Conservation (phyloP, 2,888 invertebrate species). For the Nudaria mundana region DNA sequence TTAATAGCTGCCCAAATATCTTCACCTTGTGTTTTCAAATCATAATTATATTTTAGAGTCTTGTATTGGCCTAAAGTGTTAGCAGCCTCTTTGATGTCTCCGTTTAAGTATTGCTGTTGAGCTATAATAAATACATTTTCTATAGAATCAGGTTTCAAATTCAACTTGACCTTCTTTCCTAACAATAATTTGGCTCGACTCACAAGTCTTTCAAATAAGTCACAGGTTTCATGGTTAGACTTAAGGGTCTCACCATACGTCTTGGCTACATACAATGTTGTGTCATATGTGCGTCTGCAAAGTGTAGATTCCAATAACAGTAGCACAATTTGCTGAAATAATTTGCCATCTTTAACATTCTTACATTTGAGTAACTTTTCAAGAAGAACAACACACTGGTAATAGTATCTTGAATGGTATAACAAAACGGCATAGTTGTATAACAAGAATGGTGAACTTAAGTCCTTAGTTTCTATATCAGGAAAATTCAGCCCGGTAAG, state of each 20-base stretch:
- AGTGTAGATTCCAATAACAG: conserved; percentile 67
- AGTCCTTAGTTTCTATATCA: conserved; percentile 63
- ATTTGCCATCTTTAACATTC: conserved; percentile 60
- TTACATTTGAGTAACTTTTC: conserved; percentile 63
- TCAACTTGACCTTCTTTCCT: conserved; percentile 53
- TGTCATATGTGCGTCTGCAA: conserved; percentile 69
- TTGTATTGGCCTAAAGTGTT: conserved; percentile 62
- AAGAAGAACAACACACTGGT: conserved; percentile 78
- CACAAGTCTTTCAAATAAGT: conserved; percentile 62
- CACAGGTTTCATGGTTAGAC: conserved; percentile 52
- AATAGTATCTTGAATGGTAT: conserved; percentile 89
- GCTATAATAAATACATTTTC: conserved; percentile 73
- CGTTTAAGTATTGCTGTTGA: conserved; percentile 67
- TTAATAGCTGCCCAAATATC: conserved; percentile 82
- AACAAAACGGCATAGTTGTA: conserved; percentile 91
- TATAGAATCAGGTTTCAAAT: conserved; percentile 61
- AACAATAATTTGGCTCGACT: conserved; percentile 63
- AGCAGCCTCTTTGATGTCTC: conserved; percentile 67
- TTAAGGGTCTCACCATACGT: conserved; percentile 58
- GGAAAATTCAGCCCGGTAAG: conserved; percentile 79
- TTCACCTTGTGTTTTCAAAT: conserved; percentile 67
- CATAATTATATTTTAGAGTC: conserved; percentile 61
- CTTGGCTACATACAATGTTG: conserved; percentile 63
- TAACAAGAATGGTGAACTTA: conserved; percentile 71
- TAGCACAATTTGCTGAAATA: conserved; percentile 60